phyloP scores from a whole-genome alignment of 2,797 vertebrate genomes.

The Acanthis flammea region DNA sequence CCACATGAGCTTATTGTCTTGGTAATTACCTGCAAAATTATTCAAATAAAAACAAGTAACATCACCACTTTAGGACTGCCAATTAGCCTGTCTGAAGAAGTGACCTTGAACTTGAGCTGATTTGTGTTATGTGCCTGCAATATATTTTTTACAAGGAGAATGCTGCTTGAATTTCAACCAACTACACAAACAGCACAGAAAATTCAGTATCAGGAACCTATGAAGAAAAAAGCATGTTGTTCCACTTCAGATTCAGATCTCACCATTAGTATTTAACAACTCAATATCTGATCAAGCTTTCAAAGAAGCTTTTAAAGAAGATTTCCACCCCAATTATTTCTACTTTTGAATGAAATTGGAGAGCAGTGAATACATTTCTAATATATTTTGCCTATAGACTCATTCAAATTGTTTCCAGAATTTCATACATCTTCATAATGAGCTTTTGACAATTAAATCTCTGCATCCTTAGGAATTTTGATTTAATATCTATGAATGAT shows the following conservation, averaged over 20 bases:
- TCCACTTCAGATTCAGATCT: background rate
- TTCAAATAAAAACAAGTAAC: conserved; percentile 32
- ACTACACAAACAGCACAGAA: background rate
- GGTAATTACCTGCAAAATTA: conserved; percentile 8
- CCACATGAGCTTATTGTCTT: background rate
- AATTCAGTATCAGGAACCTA: background rate
- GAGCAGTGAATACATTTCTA: background rate
- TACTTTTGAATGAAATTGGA: background rate
- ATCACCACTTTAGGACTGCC: background rate
- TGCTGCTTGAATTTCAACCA: background rate
- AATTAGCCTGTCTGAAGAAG: background rate
- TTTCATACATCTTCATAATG: background rate
- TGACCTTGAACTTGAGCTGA: conserved; percentile 20
- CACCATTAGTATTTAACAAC: background rate
- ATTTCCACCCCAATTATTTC: fast-evolving
- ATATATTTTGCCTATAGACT: background rate
- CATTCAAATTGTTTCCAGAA: background rate
- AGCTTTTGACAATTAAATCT: background rate
- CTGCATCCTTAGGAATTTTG: background rate
- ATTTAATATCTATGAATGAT: background rate
- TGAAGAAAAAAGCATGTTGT: background rate
- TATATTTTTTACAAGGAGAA: background rate
- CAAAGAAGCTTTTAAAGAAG: background rate
- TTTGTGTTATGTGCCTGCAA: background rate
- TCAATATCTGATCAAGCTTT: background rate